Evolutionary conservation across 2,797 vertebrate genomes (phyloP).

Genomic region (Gymnodraco acuticeps): DNA sequence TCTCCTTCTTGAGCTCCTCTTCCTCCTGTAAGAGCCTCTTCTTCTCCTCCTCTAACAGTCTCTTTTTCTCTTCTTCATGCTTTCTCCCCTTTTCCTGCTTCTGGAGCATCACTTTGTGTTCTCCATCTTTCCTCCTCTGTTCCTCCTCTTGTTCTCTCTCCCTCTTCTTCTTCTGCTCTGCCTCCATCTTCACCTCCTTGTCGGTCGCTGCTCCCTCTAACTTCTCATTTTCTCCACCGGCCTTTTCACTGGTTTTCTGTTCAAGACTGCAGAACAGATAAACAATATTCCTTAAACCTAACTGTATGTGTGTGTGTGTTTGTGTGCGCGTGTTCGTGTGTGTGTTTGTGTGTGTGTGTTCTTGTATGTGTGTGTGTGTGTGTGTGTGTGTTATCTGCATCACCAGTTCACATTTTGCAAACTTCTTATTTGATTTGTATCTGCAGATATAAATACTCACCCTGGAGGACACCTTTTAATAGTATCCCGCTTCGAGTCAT

Average conservation of each 20-base stretch:
- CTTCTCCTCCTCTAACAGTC: constrained; percentile 62
- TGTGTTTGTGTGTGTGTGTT: too few species aligned
- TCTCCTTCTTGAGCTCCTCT: constrained; percentile 53
- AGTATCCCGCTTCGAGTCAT: constrained; percentile 71
- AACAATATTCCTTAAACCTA: constrained; percentile 63
- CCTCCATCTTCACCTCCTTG: constrained; percentile 34
- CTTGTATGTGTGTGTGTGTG: too few species aligned
- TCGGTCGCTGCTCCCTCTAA: constrained; percentile 41
- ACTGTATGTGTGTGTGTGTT: neutral
- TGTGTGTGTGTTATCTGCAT: neutral
- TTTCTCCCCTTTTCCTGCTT: constrained; percentile 58
- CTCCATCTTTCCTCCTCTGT: constrained; percentile 46
- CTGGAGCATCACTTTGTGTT: constrained; percentile 35
- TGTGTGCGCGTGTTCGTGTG: too few species aligned
- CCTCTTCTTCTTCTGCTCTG: constrained; percentile 43
- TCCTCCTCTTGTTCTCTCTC: constrained; percentile 47
- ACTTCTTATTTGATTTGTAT: constrained; percentile 17
- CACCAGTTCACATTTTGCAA: constrained; percentile 33
- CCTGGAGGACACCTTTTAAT: constrained; percentile 76
- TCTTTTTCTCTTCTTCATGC: constrained; percentile 66
- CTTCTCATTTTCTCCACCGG: constrained; percentile 52
- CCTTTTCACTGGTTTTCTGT: constrained; percentile 67
- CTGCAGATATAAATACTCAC: constrained; percentile 71
- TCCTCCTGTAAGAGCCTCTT: constrained; percentile 63
- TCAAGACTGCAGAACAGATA: constrained; percentile 79